Conservation (phyloP, 2,797 vertebrate genomes). For the Caiman crocodilus region DNA sequence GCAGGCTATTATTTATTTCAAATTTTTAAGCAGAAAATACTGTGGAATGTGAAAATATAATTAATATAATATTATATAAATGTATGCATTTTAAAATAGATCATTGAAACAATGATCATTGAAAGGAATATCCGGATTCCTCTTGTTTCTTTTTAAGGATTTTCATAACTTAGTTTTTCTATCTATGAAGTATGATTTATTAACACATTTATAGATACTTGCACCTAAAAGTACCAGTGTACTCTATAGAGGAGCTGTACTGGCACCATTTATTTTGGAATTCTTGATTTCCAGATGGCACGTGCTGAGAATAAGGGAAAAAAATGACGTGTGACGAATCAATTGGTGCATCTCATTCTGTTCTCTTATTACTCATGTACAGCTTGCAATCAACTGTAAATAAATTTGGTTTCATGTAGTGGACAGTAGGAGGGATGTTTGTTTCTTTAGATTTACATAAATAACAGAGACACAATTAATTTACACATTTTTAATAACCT, state of each 20-base stretch:
- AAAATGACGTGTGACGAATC: background rate
- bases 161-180: background rate
- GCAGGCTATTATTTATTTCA: conserved; percentile 47
- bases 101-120: conserved; percentile 25
- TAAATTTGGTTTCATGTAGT: background rate
- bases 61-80: background rate
- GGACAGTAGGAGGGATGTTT: background rate
- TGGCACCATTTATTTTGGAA: background rate
- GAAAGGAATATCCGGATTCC: conserved; percentile 16
- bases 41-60: conserved; percentile 9
- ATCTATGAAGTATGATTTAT: background rate
- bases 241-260: background rate
- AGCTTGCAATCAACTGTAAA: background rate
- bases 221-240: background rate
- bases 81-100: conserved; percentile 42
- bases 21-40: conserved; percentile 44
- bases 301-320: background rate
- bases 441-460: background rate
- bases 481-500: conserved; percentile 20
- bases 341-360: background rate
- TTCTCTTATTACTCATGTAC: background rate
- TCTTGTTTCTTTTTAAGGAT: background rate
- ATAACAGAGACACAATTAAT: background rate
- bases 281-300: background rate
- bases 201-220: background rate